Evolutionary conservation across 92 coral and sea anemone species (phyloP).

Genomic region (Actinostola sp.): DNA sequence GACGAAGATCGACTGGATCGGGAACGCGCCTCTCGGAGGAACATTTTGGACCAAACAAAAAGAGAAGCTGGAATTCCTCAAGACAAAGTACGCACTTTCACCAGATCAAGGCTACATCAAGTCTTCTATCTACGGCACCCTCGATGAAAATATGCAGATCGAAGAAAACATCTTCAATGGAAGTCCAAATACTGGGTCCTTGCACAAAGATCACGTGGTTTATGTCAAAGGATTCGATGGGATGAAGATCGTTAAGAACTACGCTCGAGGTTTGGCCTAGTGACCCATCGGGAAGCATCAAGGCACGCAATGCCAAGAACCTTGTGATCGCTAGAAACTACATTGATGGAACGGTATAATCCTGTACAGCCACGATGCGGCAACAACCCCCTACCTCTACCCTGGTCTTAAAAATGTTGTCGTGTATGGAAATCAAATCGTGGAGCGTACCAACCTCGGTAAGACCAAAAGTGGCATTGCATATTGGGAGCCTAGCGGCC

Average conservation of each 20-base stretch:
- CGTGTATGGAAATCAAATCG: conserved; percentile 55
- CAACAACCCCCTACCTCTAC: conserved; percentile 4
- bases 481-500: conserved; percentile 39
- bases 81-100: conserved; percentile 28
- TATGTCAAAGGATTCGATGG: conserved; percentile 54
- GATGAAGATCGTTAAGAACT: conserved; percentile 27
- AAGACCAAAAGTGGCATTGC: conserved; percentile 23
- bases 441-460: conserved; percentile 10
- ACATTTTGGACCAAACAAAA: conserved; percentile 12
- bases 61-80: conserved; percentile 43
- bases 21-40: background rate
- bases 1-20: conserved; percentile 44
- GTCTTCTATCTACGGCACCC: conserved; percentile 41
- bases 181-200: conserved; percentile 32
- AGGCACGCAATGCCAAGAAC: conserved; percentile 42
- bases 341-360: conserved; percentile 51
- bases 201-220: conserved; percentile 47
- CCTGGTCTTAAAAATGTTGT: conserved; percentile 39
- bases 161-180: conserved; percentile 51
- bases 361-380: conserved; percentile 28
- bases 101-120: conserved; percentile 53
- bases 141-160: conserved; percentile 30
- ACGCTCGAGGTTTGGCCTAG: conserved; percentile 65
- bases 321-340: conserved; percentile 53
- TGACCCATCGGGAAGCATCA: conserved; percentile 38